Evolutionary conservation across 2,888 invertebrate genomes (phyloP), one percentile per base, ranked within the genome.

Genomic region (Agonopterix arenella): DNA sequence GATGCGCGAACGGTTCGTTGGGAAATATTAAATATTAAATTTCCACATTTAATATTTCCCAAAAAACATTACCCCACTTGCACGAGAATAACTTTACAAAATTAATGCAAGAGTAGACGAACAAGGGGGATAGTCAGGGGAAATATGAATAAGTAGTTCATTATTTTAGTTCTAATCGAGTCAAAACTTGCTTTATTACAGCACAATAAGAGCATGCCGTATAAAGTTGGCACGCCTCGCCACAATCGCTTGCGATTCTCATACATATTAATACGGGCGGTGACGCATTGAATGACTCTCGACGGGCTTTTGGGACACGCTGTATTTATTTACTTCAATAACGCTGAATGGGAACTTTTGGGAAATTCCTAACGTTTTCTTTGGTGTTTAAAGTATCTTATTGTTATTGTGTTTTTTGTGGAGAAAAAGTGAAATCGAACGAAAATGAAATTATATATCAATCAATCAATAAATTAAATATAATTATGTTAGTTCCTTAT

Each of bases 251-350:
- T 53, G 56, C 53, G 59, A 57, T 49, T 59, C 71, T 79, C 75
- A 80, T 80, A 78, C 77, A 80, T 78, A 78, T 79, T 80, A 74
- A 78, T 77, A 66, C 60, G 62, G 60, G 66, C 58, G 61, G 66
- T 68, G 73, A 74, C 73, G 71, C 65, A 58, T 60, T 59, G 64
- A 70, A 72, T 69, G 73, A 73, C 70, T 73, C 67, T 70, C 68
- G 47, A 53, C 62, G 66, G 64, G 62, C 52, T 53, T 66, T 65
- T 56, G 57, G 56, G 62, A 52, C 60, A 61, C 58, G 58, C 65
- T 67, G 64, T 70, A 62, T 73, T 70, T 72, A 68, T 68, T 63
- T 66, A 62, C 57, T 61, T 55, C 45, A 8, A 40, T 46, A 46
- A 46, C 13, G 38, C 46, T 16, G 13, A 2, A 11, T 11, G 40